Evolutionary conservation across 2,888 invertebrate species (phyloP), one percentile per base, ranked within the genome.

Genomic region (Seira musarum): DNA sequence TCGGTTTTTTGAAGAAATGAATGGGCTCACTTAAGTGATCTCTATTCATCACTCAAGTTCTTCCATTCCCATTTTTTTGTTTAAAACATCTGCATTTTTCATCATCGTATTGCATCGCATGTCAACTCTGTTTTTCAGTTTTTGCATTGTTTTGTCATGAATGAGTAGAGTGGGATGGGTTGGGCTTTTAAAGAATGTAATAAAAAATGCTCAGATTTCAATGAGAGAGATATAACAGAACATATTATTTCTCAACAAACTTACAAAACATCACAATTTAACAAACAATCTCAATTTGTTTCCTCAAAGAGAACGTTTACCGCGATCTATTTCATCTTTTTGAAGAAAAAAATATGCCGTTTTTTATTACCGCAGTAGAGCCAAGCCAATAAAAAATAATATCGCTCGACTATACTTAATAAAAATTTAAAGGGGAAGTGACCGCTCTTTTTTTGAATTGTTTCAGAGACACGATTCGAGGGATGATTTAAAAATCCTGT

Each of bases 241-340:
- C 49, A 49, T 49, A 3, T n/a, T 49, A 49, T 13, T 49, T n/a
- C 15, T 49, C 49, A 13, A 30, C 30, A 30, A 8, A 30, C 3
- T 30, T 49, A 49, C 49, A n/a, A n/a, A n/a, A n/a, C n/a, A n/a
- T n/a, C n/a, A n/a, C n/a, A 49, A 49, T 49, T 13, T 49, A 8
- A 49, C 49, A 49, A 49, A 49, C 49, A 49, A 49, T 49, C 49
- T 49, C 49, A 49, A 49, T 49, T 49, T 49, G 49, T 49, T 49
- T 49, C 30, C 49, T 49, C 49, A 49, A 49, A 49, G 49, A n/a
- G 49, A 49, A 49, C 17, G 15, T 49, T 49, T 49, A 49, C 49
- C 49, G 49, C 13, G 49, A 49, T 49, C 49, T 15, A 49, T 49
- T 49, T 49, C 49, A 49, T 49, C 49, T 13, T 49, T 49, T 13